Percentiles rank a stretch among this genome's conserved stretches.
Evolutionary conservation across 1,140 invertebrate species (phyloP).

Genomic region (Drosophila parabipectinata): DNA sequence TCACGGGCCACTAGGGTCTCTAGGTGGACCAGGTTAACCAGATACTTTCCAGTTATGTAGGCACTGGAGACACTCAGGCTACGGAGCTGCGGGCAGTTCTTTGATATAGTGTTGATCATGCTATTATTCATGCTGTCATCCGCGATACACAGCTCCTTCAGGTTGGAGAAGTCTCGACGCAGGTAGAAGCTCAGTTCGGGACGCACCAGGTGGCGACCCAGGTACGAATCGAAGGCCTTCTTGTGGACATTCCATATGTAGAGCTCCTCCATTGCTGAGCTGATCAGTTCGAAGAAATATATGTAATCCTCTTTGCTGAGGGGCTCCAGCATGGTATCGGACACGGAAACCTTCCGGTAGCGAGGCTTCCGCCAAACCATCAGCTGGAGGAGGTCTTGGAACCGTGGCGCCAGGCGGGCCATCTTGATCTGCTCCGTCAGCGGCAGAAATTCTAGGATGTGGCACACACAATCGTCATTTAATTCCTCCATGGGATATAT

Average conservation of each 20-base stretch:
- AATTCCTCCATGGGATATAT: conserved; percentile 45
- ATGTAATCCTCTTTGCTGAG: conserved; percentile 66
- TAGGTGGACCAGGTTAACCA: conserved; percentile 36
- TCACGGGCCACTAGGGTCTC: conserved; percentile 52
- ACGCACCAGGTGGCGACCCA: conserved; percentile 62
- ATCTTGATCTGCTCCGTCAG: conserved; percentile 69
- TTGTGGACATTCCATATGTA: conserved; percentile 64
- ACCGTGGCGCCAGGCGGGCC: conserved; percentile 50
- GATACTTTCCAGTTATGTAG: conserved; percentile 62
- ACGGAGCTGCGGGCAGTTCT: conserved; percentile 45
- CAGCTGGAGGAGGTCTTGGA: conserved; percentile 49
- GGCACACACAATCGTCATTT: conserved; percentile 72
- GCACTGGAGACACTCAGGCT: conserved; percentile 64
- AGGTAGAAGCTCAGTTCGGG: conserved; percentile 72
- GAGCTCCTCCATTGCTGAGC: conserved; percentile 58
- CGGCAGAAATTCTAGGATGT: conserved; percentile 63
- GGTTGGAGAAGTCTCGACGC: conserved; percentile 47
- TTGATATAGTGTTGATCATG: conserved; percentile 63
- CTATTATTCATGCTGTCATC: conserved; percentile 66
- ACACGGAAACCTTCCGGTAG: conserved; percentile 57
- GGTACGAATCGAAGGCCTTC: conserved; percentile 64
- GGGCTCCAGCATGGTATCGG: conserved; percentile 49
- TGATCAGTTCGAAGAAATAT: conserved; percentile 66
- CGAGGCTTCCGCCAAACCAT: conserved; percentile 62
- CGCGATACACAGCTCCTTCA: conserved; percentile 59